Base-by-base conservation (phyloP, 1,140 invertebrate species). In the Arctopsyche grandis region DNA sequence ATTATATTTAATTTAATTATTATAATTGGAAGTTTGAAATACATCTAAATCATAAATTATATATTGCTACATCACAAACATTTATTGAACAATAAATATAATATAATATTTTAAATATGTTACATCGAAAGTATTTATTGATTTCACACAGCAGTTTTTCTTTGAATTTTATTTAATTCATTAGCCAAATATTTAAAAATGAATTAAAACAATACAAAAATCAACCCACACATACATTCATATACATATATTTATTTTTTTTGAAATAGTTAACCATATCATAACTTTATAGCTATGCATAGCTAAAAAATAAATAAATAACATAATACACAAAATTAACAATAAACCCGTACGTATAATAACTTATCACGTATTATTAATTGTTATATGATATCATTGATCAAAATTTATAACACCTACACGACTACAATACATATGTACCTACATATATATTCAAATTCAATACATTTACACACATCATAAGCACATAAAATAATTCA, bases 101-200 rank as follows among this genome's bases (percentile, higher is more conserved):
- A 7, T 38, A 38, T 38, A 38, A 56, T 16, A 56, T 56, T 52
- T 26, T 26, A 26, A 29, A 74, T 74, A 74, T 9, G 16, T 52
- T 21, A 74, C 52, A 74, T 74, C 26, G 52, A 76, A 12, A 29
- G n/a, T 75, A 44, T 43, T 79, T 79, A 79, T 79, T 79, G 52
- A 73, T 79, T 58, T 44, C 60, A 79, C 78, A 79, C 78, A 79
- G 78, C 78, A 79, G 78, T 73, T 79, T 79, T 79, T 22, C 14
- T 38, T 16, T 12, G 16, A n/a, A n/a, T n/a, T n/a, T 71, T 52
- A 14, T n/a, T n/a, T 52, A 5, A 5, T 10, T 5, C 4, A n/a
- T 44, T 5, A 71, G n/a, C 22, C 9, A 74, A 48, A 52, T 52
- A 74, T 74, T 46, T 29, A 26, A 26, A 26, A 26, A 63, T 22